These are phyloP conservation scores for Sebastes diploproa DNA, from an alignment of 2,797 vertebrate genomes.

Conservation along the genomic window DNA sequence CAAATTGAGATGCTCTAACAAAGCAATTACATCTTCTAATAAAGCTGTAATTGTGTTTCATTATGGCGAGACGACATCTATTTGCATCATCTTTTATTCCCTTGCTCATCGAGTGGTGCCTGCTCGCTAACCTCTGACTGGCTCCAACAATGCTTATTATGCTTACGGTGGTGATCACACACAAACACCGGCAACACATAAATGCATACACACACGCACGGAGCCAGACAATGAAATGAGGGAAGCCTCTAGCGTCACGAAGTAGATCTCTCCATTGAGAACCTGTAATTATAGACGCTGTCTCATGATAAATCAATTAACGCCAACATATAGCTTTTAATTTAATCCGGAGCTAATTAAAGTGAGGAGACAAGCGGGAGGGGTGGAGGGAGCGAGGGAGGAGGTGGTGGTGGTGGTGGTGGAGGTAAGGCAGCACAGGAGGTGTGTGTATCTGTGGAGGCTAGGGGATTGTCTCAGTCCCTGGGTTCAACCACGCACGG, in stretches of 20 bases:
- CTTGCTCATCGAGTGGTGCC: slow-evolving; percentile 56
- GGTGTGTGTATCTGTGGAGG: slow-evolving; percentile 40
- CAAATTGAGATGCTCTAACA: slow-evolving; percentile 79
- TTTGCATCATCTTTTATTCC: slow-evolving; percentile 80
- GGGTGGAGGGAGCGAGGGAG: slow-evolving; percentile 1
- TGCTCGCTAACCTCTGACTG: slow-evolving; percentile 74
- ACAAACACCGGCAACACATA: slow-evolving; percentile 34
- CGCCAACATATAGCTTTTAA: slow-evolving; percentile 84
- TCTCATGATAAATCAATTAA: slow-evolving; percentile 86
- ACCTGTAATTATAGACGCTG: slow-evolving; percentile 84
- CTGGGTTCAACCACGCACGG: slow-evolving; percentile 36
- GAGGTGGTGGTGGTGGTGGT: not conserved
- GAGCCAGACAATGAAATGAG: slow-evolving; percentile 63
- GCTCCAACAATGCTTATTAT: slow-evolving; percentile 75
- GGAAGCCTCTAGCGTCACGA: slow-evolving; percentile 64
- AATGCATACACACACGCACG: slow-evolving; percentile 20
- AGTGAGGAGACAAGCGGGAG: slow-evolving; percentile 62
- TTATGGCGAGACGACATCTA: slow-evolving; percentile 70
- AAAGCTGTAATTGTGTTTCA: slow-evolving; percentile 82
- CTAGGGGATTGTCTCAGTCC: slow-evolving; percentile 57
- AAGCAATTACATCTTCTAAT: slow-evolving; percentile 83
- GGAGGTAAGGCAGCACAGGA: slow-evolving; percentile 41
- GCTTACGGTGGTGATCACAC: slow-evolving; percentile 61
- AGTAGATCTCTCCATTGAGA: slow-evolving; percentile 78
- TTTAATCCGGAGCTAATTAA: slow-evolving; percentile 85